Evolutionary conservation across 2,113 vertebrate species (phyloP).

Genomic region (Argyrosomus japonicus): DNA sequence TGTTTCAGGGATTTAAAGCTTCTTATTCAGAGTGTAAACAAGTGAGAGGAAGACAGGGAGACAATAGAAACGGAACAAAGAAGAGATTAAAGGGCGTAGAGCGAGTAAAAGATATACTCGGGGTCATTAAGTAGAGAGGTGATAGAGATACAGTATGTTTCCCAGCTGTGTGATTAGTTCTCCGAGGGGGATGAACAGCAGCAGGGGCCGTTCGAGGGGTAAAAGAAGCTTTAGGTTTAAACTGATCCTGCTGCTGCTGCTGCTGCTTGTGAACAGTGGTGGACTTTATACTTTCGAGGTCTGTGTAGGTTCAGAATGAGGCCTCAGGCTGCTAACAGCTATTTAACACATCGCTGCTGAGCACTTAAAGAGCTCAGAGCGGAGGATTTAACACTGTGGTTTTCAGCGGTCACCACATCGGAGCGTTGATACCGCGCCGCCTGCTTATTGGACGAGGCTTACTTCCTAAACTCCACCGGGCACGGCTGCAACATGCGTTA

Average conservation of each 20-base stretch:
- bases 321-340: not conserved
- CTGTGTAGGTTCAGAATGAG: not conserved
- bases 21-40: constrained; percentile 12
- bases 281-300: constrained; percentile 1
- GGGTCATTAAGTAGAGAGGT: not conserved
- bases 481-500: no score
- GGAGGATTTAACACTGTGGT: not conserved
- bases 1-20: constrained; percentile 6
- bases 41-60: not conserved
- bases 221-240: not conserved
- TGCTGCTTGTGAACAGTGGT: no score
- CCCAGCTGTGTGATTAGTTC: constrained; percentile 58
- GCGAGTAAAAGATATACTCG: not conserved
- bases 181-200: constrained; percentile 43
- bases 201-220: not conserved
- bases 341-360: not conserved
- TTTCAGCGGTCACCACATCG: no score
- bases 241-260: constrained; percentile 1
- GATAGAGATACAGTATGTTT: constrained; percentile 23
- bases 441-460: not conserved
- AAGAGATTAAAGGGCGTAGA: not conserved
- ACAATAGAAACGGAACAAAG: not conserved
- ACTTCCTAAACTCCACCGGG: not conserved
- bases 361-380: not conserved
- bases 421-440: no score